These are phyloP conservation scores for Notodonta ziczac DNA, from an alignment of 2,888 invertebrate species.

Conservation along the genomic window DNA sequence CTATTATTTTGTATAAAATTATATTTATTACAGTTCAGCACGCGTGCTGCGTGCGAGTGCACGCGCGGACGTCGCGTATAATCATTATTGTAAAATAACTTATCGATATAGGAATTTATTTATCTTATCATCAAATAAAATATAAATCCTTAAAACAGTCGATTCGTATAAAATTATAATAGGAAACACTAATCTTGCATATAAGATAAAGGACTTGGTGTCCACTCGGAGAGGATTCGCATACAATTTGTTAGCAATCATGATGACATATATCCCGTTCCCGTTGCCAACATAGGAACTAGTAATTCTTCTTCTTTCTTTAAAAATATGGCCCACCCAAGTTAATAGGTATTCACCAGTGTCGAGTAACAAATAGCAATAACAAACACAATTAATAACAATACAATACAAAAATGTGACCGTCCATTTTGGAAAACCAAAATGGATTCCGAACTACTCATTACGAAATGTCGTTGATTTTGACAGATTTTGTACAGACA, in stretches of 20 bases:
- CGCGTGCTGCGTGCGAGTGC: conserved; percentile 15
- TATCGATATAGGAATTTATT: conserved; percentile 25
- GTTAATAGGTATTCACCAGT: too few species aligned
- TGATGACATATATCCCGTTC: too few species aligned
- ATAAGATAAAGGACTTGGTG: neutral
- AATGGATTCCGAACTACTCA: too few species aligned
- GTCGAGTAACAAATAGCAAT: too few species aligned
- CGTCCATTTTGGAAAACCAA: too few species aligned
- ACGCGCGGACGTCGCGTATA: conserved; percentile 14
- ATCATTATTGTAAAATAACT: conserved; percentile 29
- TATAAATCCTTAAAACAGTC: conserved; percentile 38
- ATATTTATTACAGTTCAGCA: conserved; percentile 35
- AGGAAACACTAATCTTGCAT: neutral
- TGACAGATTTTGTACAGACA: too few species aligned
- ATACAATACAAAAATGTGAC: too few species aligned
- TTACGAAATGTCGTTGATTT: too few species aligned
- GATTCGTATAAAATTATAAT: conserved; percentile 8
- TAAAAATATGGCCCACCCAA: too few species aligned
- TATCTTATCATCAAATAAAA: conserved; percentile 34
- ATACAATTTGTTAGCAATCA: neutral
- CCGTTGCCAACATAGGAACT: too few species aligned
- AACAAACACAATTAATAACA: too few species aligned
- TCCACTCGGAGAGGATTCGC: neutral
- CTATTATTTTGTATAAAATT: conserved; percentile 32
- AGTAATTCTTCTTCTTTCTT: too few species aligned